phyloP scores from a whole-genome alignment of 2,797 vertebrate species.

The Xiphophorus birchmanni region DNA sequence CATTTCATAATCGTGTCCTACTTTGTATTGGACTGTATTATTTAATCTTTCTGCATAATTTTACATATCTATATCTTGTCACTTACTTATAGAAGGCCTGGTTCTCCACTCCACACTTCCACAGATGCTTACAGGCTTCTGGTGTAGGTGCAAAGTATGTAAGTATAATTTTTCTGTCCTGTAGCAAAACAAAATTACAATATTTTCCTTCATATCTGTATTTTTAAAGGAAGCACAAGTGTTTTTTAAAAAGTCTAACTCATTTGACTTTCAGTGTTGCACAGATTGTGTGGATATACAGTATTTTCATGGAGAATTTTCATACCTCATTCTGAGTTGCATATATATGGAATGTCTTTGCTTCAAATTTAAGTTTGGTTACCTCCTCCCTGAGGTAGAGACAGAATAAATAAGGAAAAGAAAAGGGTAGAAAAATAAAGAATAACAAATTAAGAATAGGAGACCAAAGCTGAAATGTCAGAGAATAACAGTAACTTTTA shows the following conservation, averaged over 20 bases:
- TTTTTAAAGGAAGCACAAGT: neutral
- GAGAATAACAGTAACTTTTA: constrained; percentile 4
- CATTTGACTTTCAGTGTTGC: constrained; percentile 34
- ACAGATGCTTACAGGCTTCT: constrained; percentile 98
- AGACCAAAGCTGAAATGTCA: constrained; percentile 6
- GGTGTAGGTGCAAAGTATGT: constrained; percentile 96
- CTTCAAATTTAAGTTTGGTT: constrained; percentile 98
- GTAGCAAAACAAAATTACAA: constrained; percentile 23
- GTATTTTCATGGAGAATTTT: constrained; percentile 49
- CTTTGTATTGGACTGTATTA: neutral
- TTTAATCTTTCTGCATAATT: neutral
- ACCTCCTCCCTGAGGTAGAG: constrained; percentile 90
- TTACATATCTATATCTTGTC: neutral
- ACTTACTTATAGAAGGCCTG: constrained; percentile 99
- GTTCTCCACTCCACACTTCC: constrained; percentile 98
- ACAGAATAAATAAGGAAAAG: constrained; percentile 3
- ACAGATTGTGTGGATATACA: constrained; percentile 4
- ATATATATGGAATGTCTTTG: constrained; percentile 98
- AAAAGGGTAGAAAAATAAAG: neutral
- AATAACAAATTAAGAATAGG: neutral
- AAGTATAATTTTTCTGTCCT: constrained; percentile 97
- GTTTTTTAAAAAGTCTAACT: constrained; percentile 15
- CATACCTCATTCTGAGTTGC: constrained; percentile 98
- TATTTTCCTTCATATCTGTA: neutral
- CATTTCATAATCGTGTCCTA: neutral